Evolutionary conservation across 2,797 vertebrate genomes (phyloP), one percentile per base, ranked within the genome.

Genomic region (Menidia menidia): DNA sequence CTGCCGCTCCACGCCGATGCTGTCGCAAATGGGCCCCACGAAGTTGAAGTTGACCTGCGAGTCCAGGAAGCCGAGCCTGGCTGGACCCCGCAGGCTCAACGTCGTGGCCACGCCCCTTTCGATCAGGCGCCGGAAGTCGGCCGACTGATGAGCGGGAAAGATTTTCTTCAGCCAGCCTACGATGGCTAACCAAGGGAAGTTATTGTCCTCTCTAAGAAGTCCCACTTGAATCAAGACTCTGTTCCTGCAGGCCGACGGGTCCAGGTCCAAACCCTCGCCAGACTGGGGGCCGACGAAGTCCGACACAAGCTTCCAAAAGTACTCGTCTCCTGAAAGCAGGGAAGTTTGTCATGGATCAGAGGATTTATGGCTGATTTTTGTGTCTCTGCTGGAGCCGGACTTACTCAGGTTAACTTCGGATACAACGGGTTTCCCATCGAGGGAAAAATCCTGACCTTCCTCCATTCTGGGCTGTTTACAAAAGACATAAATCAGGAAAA

Each of bases 21-120:
- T 92, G 19, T 95, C 94, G 67, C 94, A 95, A 71, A 94, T 89
- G 0, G 94, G 93, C 12, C 94, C 94, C 0, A 95, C 93, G 74
- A 93, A 95, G 73, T 92, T 92, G 75, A 95, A 95, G 85, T 95
- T 94, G 45, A 91, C 92, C 0, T 87, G 44, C 2, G 92, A 87
- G 8, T 92, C 89, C 56, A 95, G 73, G 71, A 95, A 95, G 6
- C 45, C 48, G 42, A 53, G 25, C 66, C 92, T 89, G 0, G 90
- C 87, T 0, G 88, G 83, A 6, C 60, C 73, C 42, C 73, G 83
- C 44, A 95, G 86, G 59, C 92, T 94, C 73, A 91, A 48, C 3
- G 92, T 89, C 12, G 92, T 89, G 3, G 86, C 90, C 3, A 88
- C 88, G 64, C 91, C 92, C 65, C 88, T 91, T 77, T 94, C 93